Evolutionary conservation across 2,797 vertebrate species (phyloP).

Genomic region (Streptopelia turtur): DNA sequence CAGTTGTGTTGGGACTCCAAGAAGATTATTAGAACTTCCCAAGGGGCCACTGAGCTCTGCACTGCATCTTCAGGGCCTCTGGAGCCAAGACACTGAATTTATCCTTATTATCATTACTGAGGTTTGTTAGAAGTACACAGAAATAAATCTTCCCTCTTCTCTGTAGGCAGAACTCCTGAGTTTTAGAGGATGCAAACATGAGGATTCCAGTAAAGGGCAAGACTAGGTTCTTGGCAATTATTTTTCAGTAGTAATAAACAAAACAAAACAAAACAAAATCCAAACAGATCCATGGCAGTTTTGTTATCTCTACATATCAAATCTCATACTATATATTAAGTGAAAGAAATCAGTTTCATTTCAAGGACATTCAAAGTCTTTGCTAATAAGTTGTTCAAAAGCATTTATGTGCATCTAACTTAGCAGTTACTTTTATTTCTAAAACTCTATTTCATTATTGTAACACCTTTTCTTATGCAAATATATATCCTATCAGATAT

Average conservation of each 20-base stretch:
- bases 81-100: not conserved
- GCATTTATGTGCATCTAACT: not conserved
- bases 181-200: not conserved
- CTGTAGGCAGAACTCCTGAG: not conserved
- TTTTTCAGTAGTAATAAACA: not conserved
- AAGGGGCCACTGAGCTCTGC: not conserved
- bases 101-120: not conserved
- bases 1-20: not conserved
- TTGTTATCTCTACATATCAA: not conserved
- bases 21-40: not conserved
- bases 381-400: not conserved
- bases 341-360: not conserved
- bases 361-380: not conserved
- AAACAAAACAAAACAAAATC: not conserved
- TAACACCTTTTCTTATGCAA: not conserved
- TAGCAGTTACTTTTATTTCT: not conserved
- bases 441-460: not conserved
- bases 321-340: not conserved
- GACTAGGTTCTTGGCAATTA: not conserved
- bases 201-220: not conserved
- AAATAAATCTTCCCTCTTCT: rapidly evolving
- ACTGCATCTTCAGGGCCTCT: too few species aligned
- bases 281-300: not conserved
- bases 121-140: not conserved
- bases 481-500: not conserved